Base-by-base conservation (phyloP, 1,140 invertebrate genomes). In the Megathymus violae region DNA sequence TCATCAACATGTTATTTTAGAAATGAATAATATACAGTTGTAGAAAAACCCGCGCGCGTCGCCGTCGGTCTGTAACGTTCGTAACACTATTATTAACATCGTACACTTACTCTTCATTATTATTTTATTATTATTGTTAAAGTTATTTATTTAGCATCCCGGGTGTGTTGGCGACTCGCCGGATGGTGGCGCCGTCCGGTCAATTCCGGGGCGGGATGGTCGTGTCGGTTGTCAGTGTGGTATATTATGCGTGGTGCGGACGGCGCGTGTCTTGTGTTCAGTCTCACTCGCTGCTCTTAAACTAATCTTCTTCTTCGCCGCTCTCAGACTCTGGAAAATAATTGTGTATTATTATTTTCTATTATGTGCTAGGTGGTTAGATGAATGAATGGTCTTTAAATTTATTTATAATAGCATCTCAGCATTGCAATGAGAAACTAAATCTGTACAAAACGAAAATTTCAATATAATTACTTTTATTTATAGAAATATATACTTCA, bases 201-300 rank as follows among this genome's bases (percentile, higher is more conserved):
- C n/a, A n/a, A n/a, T n/a, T n/a, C n/a, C n/a, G n/a, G n/a, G n/a
- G n/a, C n/a, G n/a, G n/a, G n/a, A n/a, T n/a, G n/a, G n/a, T n/a
- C n/a, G n/a, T n/a, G n/a, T n/a, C n/a, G n/a, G n/a, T n/a, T n/a
- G 40, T 34, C 59, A n/a, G 36, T 31, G 19, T 40, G 63, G 61
- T 13, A 31, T 50, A 62, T 64, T 38, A 59, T 59, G 56, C 27
- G n/a, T 67, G 65, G 66, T 60, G n/a, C 58, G 71, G 76, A 69
- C 74, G 76, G 79, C 76, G 80, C 71, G 51, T 36, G 48, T n/a
- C 63, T 64, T 71, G 59, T 78, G 77, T 81, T 88, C 87, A 89
- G 87, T 89, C 85, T 88, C 87, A 89, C 82, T 83, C 76, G 80
- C 87, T 88, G 85, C 77, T 69, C 85, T 88, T 88, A 88, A 76